Evolutionary conservation across 1,140 invertebrate species (phyloP).

Genomic region (Caenorhabditis brenneri): DNA sequence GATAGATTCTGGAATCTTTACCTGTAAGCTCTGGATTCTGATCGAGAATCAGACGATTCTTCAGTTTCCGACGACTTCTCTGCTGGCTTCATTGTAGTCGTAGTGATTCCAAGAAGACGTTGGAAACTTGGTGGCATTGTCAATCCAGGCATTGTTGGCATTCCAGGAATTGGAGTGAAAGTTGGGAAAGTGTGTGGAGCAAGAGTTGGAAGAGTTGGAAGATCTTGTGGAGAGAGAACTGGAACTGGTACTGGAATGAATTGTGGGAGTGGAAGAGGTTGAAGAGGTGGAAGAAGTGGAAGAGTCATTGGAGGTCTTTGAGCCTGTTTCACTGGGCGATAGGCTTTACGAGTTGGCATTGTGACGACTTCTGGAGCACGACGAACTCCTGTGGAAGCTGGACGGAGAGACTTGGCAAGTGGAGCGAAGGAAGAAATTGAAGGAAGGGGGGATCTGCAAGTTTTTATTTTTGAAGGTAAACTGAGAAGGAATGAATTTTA

Average conservation of each 20-base stretch:
- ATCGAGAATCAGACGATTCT: neutral
- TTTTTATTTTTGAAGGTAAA: neutral
- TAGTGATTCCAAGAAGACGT: slow-evolving; percentile 47
- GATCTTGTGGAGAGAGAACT: neutral
- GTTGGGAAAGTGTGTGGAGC: slow-evolving; percentile 42
- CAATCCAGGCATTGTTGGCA: slow-evolving; percentile 48
- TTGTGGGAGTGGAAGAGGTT: slow-evolving; percentile 30
- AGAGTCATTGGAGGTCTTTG: neutral
- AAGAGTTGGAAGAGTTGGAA: slow-evolving; percentile 37
- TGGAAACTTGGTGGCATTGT: slow-evolving; percentile 49
- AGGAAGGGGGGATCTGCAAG: neutral
- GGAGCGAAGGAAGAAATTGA: slow-evolving; percentile 1
- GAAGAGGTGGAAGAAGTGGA: slow-evolving; percentile 36
- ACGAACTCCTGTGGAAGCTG: neutral
- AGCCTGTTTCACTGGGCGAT: neutral
- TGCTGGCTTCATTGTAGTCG: slow-evolving; percentile 5
- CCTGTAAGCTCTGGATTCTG: neutral
- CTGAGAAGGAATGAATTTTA: neutral
- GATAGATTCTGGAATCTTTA: neutral
- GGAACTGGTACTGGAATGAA: slow-evolving; percentile 32
- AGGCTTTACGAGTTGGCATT: neutral
- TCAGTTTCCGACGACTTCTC: neutral
- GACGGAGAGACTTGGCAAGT: slow-evolving; percentile 7
- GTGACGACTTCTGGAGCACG: slow-evolving; percentile 8
- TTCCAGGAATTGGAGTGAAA: slow-evolving; percentile 21